Percentiles rank a stretch among this genome's conserved stretches.
Evolutionary conservation across 1,140 invertebrate species (phyloP).

Genomic region (Brachystomella parvula): DNA sequence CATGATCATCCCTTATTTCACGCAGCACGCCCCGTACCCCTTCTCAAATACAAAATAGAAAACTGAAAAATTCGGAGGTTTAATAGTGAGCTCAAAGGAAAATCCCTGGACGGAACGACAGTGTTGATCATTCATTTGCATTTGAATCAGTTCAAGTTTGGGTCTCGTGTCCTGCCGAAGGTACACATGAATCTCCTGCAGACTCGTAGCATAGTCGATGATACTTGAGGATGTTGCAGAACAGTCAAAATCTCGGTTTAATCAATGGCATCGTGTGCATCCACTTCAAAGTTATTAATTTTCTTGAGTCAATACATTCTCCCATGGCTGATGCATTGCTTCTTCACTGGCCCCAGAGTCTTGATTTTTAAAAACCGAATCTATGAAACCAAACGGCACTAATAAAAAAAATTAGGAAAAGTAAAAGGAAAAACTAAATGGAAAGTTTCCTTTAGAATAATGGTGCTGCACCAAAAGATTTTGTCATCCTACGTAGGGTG

Average conservation of each 20-base stretch:
- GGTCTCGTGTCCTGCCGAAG: not conserved
- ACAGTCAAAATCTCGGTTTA: slow-evolving; percentile 3
- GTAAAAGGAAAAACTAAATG: too few relatives aligned
- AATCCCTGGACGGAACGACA: not conserved
- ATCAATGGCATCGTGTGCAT: not conserved
- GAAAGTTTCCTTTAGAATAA: too few relatives aligned
- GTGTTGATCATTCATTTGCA: slow-evolving; percentile 4
- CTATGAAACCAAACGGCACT: too few relatives aligned
- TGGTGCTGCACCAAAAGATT: too few relatives aligned
- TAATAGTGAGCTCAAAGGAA: not conserved
- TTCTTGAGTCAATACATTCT: slow-evolving; percentile 4
- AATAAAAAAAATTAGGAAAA: too few relatives aligned
- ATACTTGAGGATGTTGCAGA: not conserved
- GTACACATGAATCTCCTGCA: not conserved
- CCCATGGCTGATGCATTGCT: too few relatives aligned
- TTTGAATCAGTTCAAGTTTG: not conserved
- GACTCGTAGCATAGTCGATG: not conserved
- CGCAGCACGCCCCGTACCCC: not conserved
- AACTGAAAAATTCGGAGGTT: not conserved
- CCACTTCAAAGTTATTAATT: not conserved
- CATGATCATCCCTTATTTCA: not conserved
- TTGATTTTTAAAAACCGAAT: too few relatives aligned
- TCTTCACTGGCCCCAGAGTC: too few relatives aligned
- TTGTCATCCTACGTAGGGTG: too few relatives aligned
- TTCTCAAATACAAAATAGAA: not conserved